Conservation (phyloP, 2,113 vertebrate genomes). For the Stercorarius parasiticus region DNA sequence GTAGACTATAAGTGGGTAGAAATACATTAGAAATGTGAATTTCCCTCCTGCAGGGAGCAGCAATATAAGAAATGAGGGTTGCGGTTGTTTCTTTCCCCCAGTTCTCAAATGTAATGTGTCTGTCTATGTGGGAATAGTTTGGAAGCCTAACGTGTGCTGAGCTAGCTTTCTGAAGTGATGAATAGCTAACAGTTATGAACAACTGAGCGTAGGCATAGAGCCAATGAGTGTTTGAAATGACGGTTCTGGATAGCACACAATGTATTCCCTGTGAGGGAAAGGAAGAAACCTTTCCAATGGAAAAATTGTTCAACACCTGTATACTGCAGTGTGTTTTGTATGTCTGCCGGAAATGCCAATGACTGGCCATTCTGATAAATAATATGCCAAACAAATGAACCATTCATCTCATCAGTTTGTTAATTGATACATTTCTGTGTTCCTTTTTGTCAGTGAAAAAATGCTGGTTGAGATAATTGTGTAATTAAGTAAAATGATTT, state of each 20-base stretch:
- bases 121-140: neutral
- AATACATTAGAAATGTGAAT: neutral
- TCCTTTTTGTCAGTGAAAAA: neutral
- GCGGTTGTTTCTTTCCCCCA: neutral
- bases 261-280: neutral
- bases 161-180: conserved; percentile 12
- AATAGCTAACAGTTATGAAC: neutral
- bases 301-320: neutral
- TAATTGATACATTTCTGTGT: neutral
- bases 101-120: neutral
- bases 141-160: conserved; percentile 4
- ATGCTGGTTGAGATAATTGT: neutral
- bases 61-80: neutral
- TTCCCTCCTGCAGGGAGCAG: neutral
- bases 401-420: neutral
- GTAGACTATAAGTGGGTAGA: neutral
- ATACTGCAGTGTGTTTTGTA: neutral
- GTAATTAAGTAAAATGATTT: neutral
- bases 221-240: neutral
- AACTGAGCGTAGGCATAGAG: neutral
- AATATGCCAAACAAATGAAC: neutral
- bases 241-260: neutral
- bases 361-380: neutral
- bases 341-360: neutral
- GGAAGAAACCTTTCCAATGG: neutral